These are phyloP conservation scores for Emydoidea blandingii DNA, from an alignment of 2,797 vertebrate species.

Conservation along the genomic window DNA sequence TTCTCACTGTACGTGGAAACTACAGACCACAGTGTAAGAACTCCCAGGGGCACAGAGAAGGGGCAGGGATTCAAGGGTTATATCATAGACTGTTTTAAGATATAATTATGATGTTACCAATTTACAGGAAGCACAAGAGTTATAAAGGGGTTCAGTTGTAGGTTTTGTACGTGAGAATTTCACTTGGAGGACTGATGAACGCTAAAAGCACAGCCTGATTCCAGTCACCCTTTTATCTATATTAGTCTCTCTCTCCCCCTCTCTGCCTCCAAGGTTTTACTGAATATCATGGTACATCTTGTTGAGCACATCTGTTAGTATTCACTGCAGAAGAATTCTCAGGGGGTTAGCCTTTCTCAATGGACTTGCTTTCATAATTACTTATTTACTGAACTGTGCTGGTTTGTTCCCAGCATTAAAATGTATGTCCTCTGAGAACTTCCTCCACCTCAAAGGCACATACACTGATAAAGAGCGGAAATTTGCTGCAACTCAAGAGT, in stretches of 20 bases:
- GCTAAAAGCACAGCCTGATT: background rate
- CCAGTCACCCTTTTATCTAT: slow-evolving; percentile 21
- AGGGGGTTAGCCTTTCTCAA: slow-evolving; percentile 55
- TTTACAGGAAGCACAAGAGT: background rate
- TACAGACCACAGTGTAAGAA: rapidly evolving
- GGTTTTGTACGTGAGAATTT: background rate
- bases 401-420: slow-evolving; percentile 74
- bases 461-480: slow-evolving; percentile 23
- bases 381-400: slow-evolving; percentile 59
- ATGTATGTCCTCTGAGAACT: slow-evolving; percentile 72
- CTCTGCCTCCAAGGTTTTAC: slow-evolving; percentile 28
- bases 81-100: background rate
- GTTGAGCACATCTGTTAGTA: slow-evolving; percentile 73
- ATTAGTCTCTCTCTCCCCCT: background rate
- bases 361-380: slow-evolving; percentile 60
- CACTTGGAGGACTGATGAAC: background rate
- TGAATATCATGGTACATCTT: background rate
- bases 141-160: background rate
- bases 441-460: slow-evolving; percentile 9
- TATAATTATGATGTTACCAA: background rate
- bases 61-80: background rate
- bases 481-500: background rate
- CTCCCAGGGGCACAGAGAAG: rapidly evolving
- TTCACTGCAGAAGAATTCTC: slow-evolving; percentile 51
- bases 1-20: background rate